Evolutionary conservation across 1,140 invertebrate species (phyloP).

Genomic region (Nilaparvata lugens): DNA sequence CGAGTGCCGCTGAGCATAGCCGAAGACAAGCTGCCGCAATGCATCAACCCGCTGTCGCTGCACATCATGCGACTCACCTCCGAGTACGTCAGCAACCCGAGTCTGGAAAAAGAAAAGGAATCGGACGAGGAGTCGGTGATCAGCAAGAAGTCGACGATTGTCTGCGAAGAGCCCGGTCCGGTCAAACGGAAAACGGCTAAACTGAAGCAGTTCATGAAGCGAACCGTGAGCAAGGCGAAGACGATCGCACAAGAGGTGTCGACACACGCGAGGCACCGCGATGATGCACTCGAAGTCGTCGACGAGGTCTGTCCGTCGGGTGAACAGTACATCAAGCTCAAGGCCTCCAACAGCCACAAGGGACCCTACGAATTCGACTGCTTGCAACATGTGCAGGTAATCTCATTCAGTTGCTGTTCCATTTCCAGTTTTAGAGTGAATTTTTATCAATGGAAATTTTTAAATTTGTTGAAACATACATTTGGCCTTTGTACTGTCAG

Average conservation of each 20-base stretch:
- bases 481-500: no score
- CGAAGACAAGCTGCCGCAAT: slow-evolving; percentile 81
- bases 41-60: slow-evolving; percentile 76
- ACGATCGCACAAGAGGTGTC: slow-evolving; percentile 74
- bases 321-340: slow-evolving; percentile 81
- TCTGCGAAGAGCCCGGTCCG: slow-evolving; percentile 39
- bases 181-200: slow-evolving; percentile 48
- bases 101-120: slow-evolving; percentile 55
- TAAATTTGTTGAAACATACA: no score
- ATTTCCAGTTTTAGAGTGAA: no score
- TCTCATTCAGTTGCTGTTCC: no score
- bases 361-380: slow-evolving; percentile 92
- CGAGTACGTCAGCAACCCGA: slow-evolving; percentile 70
- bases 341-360: slow-evolving; percentile 89
- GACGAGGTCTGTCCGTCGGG: slow-evolving; percentile 66
- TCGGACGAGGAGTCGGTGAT: slow-evolving; percentile 80
- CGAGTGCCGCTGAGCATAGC: slow-evolving; percentile 78
- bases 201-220: slow-evolving; percentile 76
- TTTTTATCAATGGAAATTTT: no score
- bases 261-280: slow-evolving; percentile 72
- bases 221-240: slow-evolving; percentile 84
- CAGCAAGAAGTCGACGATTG: slow-evolving; percentile 57
- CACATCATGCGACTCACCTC: slow-evolving; percentile 92
- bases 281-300: slow-evolving; percentile 72
- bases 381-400: slow-evolving; percentile 55